Percentiles rank a stretch among this genome's conserved stretches.
These are phyloP conservation scores for Drosophila pruinosa DNA, from an alignment of 1,140 invertebrate species.

Conservation along the genomic window DNA sequence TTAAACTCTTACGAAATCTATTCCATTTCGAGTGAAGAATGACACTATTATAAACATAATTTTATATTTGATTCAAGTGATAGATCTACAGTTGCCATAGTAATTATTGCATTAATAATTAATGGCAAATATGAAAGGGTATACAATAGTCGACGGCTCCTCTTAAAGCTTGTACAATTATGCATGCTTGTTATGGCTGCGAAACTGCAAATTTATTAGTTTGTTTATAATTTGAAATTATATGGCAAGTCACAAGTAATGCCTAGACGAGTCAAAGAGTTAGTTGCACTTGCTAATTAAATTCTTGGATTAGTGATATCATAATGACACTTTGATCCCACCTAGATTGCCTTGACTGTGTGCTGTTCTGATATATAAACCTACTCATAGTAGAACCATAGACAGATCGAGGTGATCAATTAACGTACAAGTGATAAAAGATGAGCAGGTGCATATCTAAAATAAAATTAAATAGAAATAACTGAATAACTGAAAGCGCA, in stretches of 20 bases:
- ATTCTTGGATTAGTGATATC: neutral
- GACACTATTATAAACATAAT: no score
- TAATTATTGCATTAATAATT: no score
- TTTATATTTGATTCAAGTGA: no score
- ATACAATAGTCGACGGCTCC: no score
- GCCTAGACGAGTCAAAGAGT: neutral
- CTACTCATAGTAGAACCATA: neutral
- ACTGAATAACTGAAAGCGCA: slow-evolving; percentile 26
- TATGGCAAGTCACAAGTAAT: neutral
- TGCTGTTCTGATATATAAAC: neutral
- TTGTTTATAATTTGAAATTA: neutral
- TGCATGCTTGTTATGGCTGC: no score
- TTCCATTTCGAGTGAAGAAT: no score
- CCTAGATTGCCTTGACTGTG: neutral
- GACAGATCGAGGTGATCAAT: neutral
- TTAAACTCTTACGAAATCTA: no score
- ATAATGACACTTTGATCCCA: neutral
- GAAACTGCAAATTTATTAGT: neutral
- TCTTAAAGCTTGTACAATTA: no score
- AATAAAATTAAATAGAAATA: slow-evolving; percentile 17
- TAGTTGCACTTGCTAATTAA: neutral
- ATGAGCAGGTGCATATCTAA: neutral
- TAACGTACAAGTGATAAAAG: slow-evolving; percentile 29
- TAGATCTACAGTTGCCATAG: no score
- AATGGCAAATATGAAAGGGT: no score